A percentile compares a stretch with the other conserved stretches of the same genome.
These are phyloP conservation scores for Aotus griseimembra DNA, from an alignment of 2,797 vertebrate species.

Conservation along the genomic window DNA sequence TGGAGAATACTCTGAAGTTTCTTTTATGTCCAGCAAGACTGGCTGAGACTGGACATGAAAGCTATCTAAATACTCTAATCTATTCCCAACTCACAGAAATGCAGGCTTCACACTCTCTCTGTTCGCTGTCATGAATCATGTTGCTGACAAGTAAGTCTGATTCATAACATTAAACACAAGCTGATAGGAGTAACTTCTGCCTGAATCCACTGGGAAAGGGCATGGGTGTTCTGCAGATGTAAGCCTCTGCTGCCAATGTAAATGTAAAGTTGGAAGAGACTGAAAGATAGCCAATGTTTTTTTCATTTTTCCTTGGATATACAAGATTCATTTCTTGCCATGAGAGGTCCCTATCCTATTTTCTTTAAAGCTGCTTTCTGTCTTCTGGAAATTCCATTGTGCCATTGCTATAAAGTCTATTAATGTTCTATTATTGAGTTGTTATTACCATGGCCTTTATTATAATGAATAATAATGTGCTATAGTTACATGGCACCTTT, in stretches of 20 bases:
- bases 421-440: slow-evolving; percentile 61
- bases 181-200: neutral
- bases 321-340: neutral
- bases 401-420: slow-evolving; percentile 49
- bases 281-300: neutral
- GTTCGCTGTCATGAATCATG: slow-evolving; percentile 58
- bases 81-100: slow-evolving; percentile 65
- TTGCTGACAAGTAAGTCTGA: slow-evolving; percentile 54
- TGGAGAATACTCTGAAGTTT: slow-evolving; percentile 55
- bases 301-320: slow-evolving; percentile 43
- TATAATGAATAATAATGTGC: slow-evolving; percentile 68
- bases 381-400: slow-evolving; percentile 45
- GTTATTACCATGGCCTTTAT: slow-evolving; percentile 68
- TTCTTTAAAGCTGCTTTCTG: slow-evolving; percentile 50
- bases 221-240: neutral
- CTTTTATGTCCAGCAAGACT: slow-evolving; percentile 35
- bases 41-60: slow-evolving; percentile 64
- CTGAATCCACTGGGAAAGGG: neutral
- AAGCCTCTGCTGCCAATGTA: neutral
- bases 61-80: slow-evolving; percentile 70
- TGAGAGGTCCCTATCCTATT: slow-evolving; percentile 31
- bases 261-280: neutral
- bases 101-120: slow-evolving; percentile 35
- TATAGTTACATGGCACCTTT: slow-evolving; percentile 58
- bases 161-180: slow-evolving; percentile 5